Base-by-base conservation (phyloP, 1,140 invertebrate species). In the Halesus radiatus region DNA sequence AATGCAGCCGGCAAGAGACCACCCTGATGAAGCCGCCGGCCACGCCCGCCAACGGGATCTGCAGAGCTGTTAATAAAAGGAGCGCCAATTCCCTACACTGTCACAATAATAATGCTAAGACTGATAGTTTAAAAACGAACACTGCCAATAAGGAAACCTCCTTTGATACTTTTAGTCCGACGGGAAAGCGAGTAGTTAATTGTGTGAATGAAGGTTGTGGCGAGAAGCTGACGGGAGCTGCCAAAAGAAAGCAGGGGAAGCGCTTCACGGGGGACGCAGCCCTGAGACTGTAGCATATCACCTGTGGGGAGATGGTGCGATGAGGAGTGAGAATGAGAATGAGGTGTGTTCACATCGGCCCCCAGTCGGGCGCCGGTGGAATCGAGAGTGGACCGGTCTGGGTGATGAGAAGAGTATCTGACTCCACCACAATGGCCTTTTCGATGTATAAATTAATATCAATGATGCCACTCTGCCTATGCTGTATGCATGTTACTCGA, bases 81-180 rank as follows among this genome's bases (percentile, higher is more conserved):
- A 74, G n/a, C 32, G 29, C 76, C 32, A 68, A 80, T 68, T 26
- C 75, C 45, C 22, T 74, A 52, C 64, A 80, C 76, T 75, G 79
- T 83, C 79, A 80, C 79, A 83, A 83, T 80, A 83, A 83, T 83
- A 78, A 75, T 60, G 62, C 75, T 52, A 83, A 83, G 82, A 83
- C 82, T 83, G 82, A 83, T 83, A 83, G 82, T 53, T 76, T 83
- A 83, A 80, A 78, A 66, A 45, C 53, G 18, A 77, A 58, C 74
- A 79, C 75, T 77, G 81, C 77, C 62, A 79, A 79, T 60, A 73
- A 81, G 13, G 73, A 79, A 53, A 8, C 56, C 22, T 60, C 32
- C 60, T 77, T 76, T 32, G 32, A 78, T 77, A 76, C 16, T 26
- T 45, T 60, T 32, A 62, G 81, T 60, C 23, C 50, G 32, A 37